Percentiles rank a stretch among this genome's conserved stretches.
These are phyloP conservation scores for Macrophya alboannulata DNA, from an alignment of 2,888 invertebrate genomes.

Conservation along the genomic window DNA sequence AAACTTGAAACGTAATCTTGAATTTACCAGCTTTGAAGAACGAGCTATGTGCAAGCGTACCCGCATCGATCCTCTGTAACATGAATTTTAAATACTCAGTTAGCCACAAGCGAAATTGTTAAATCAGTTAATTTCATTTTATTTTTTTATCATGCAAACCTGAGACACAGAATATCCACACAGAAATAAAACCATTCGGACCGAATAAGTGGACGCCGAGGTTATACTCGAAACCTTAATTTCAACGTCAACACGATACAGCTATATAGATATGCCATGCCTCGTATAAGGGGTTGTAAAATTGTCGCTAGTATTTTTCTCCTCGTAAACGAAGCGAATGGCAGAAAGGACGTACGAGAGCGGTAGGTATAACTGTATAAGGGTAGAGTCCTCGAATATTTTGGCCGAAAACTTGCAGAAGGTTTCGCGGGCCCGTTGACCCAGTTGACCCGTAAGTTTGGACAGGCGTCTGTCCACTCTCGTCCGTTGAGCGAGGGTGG, in stretches of 20 bases:
- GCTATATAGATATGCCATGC: not conserved
- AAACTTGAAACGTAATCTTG: constrained; percentile 42
- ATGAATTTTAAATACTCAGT: not conserved
- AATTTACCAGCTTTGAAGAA: constrained; percentile 26
- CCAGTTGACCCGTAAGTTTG: constrained; percentile 42
- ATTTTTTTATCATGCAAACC: not conserved
- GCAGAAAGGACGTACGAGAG: not conserved
- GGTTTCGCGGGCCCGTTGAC: constrained; percentile 6
- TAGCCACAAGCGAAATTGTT: constrained; percentile 2
- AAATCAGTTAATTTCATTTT: not conserved
- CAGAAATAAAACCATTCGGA: not conserved
- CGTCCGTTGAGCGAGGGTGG: constrained; percentile 37
- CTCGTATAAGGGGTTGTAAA: constrained; percentile 16
- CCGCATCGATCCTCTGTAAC: constrained; percentile 25
- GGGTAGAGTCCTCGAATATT: constrained; percentile 9
- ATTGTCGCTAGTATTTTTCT: constrained; percentile 8
- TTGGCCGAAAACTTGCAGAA: constrained; percentile 11
- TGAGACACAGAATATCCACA: not conserved
- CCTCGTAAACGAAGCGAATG: constrained; percentile 24
- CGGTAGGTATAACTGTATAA: not conserved
- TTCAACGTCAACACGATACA: constrained; percentile 4
- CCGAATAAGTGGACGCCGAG: not conserved
- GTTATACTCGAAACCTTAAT: not conserved
- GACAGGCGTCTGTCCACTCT: constrained; percentile 50
- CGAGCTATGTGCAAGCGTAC: not conserved